Conservation (phyloP, 2,888 invertebrate genomes). For the Ptychoptera albimana region DNA sequence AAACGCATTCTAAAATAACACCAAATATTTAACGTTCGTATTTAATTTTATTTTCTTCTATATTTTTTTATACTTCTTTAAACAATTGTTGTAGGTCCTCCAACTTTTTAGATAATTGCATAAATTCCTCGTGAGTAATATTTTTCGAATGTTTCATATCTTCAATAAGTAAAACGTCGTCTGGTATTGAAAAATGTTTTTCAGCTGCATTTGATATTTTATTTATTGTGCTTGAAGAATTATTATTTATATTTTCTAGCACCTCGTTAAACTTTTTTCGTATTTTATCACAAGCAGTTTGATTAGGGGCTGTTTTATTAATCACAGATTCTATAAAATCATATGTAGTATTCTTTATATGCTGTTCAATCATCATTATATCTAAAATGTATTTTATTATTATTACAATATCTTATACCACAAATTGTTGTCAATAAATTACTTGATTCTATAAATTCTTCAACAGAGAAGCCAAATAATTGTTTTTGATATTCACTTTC, state of each 20-base stretch:
- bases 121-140: conserved; percentile 12
- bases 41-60: neutral
- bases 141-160: conserved; percentile 17
- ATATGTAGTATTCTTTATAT: neutral
- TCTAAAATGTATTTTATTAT: neutral
- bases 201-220: conserved; percentile 15
- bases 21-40: too few species aligned
- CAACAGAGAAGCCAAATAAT: conserved; percentile 17
- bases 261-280: neutral
- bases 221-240: conserved; percentile 10
- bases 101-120: conserved; percentile 9
- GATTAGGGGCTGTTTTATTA: neutral
- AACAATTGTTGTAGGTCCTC: conserved; percentile 15
- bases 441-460: conserved; percentile 18
- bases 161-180: conserved; percentile 19
- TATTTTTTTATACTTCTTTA: conserved; percentile 15
- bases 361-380: neutral
- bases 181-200: conserved; percentile 19
- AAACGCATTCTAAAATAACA: conserved; percentile 13
- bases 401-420: neutral
- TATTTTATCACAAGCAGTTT: neutral
- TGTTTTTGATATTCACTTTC: conserved; percentile 17
- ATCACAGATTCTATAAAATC: neutral
- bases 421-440: conserved; percentile 6
- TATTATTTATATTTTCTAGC: neutral